Conservation (phyloP, 1,140 invertebrate species). For the Stratiolaelaps scimitus region DNA sequence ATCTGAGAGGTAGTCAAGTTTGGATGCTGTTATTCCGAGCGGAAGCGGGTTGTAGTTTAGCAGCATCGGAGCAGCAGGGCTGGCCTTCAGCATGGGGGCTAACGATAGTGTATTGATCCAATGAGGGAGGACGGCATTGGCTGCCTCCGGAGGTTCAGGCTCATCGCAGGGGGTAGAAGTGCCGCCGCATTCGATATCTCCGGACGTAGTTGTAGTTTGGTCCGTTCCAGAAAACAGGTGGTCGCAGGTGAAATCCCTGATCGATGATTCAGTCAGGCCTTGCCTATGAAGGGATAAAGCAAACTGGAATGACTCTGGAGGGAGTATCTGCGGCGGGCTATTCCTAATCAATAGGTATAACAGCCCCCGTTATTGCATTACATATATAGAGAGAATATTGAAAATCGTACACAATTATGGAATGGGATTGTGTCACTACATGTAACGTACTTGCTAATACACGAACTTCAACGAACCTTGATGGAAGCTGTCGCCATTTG, state of each 20-base stretch:
- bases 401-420: too few relatives aligned
- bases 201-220: too few relatives aligned
- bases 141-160: constrained; percentile 1
- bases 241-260: constrained; percentile 30
- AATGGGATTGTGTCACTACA: too few relatives aligned
- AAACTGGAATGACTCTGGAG: too few relatives aligned
- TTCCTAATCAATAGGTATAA: too few relatives aligned
- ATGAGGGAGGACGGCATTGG: constrained; percentile 9
- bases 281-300: background rate
- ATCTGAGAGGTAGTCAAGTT: constrained; percentile 23
- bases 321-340: too few relatives aligned
- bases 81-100: constrained; percentile 37
- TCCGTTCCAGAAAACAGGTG: constrained; percentile 3
- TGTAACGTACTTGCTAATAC: too few relatives aligned
- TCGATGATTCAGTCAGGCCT: background rate
- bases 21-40: constrained; percentile 37
- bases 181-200: constrained; percentile 2
- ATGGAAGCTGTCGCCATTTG: constrained; percentile 41
- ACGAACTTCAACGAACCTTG: background rate
- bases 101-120: constrained; percentile 35
- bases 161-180: constrained; percentile 32
- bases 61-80: constrained; percentile 38
- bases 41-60: constrained; percentile 38
- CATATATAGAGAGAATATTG: too few relatives aligned
- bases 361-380: too few relatives aligned